Conservation (phyloP, 2,797 vertebrate genomes). For the Moxostoma hubbsi region DNA sequence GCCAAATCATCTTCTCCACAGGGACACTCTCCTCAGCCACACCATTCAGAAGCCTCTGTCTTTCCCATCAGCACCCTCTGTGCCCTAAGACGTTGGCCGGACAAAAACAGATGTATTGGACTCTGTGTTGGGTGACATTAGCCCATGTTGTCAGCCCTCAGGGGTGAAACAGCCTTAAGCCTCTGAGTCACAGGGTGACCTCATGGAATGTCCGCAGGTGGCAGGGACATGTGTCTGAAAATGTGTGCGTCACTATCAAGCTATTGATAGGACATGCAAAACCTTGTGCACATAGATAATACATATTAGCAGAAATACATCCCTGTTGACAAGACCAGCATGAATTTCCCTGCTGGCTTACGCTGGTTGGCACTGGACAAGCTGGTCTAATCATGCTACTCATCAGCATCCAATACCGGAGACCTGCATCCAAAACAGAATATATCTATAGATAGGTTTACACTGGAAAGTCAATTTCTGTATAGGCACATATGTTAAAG, state of each 20-base stretch:
- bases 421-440: too few species aligned
- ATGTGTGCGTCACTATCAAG: constrained; percentile 20
- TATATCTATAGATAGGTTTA: too few species aligned
- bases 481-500: too few species aligned
- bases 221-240: constrained; percentile 35
- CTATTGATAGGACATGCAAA: constrained; percentile 14
- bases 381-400: too few species aligned
- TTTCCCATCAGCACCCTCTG: constrained; percentile 34
- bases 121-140: constrained; percentile 39
- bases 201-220: constrained; percentile 46
- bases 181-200: constrained; percentile 54
- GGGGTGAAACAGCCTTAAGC: constrained; percentile 46
- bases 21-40: constrained; percentile 43
- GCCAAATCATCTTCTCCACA: constrained; percentile 46
- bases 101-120: constrained; percentile 30
- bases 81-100: constrained; percentile 14
- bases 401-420: too few species aligned
- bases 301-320: too few species aligned
- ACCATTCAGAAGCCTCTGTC: constrained; percentile 24
- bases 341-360: too few species aligned
- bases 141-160: constrained; percentile 45
- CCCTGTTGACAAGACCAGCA: too few species aligned
- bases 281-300: background rate
- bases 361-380: too few species aligned
- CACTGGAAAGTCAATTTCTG: too few species aligned